phyloP scores from a whole-genome alignment of 92 coral and sea anemone species.

The Siderastrea siderea region DNA sequence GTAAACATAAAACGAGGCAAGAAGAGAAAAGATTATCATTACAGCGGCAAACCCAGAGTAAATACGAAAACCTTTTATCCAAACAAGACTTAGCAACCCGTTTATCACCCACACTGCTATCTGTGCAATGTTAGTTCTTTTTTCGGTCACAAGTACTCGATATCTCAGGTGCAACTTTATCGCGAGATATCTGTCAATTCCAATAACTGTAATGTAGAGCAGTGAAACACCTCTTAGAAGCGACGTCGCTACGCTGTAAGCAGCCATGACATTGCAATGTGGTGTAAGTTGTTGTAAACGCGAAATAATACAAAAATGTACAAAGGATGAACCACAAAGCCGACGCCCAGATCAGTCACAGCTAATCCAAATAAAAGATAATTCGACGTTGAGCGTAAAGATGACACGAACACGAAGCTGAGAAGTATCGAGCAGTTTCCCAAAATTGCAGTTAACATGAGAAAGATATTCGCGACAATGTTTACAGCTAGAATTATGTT shows the following conservation, averaged over 20 bases:
- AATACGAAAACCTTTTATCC: constrained; percentile 31
- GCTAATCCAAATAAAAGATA: constrained; percentile 14
- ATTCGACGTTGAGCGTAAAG: constrained; percentile 13
- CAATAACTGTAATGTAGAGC: constrained; percentile 9
- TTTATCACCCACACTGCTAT: constrained; percentile 1
- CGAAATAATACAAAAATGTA: constrained; percentile 10
- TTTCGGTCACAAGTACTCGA: constrained; percentile 21
- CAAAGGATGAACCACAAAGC: constrained; percentile 31
- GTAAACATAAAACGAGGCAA: constrained; percentile 4
- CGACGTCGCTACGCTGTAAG: constrained; percentile 10
- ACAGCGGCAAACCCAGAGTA: constrained; percentile 18
- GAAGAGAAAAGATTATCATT: neutral
- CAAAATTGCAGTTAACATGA: constrained; percentile 4
- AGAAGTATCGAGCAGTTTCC: constrained; percentile 23
- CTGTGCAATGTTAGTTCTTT: neutral
- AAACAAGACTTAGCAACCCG: constrained; percentile 4
- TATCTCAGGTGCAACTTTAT: constrained; percentile 22
- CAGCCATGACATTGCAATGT: constrained; percentile 3
- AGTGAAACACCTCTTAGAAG: constrained; percentile 18
- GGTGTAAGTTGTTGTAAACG: constrained; percentile 2
- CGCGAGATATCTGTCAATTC: constrained; percentile 16
- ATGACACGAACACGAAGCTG: constrained; percentile 14
- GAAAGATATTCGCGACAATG: neutral
- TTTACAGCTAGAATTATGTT: neutral
- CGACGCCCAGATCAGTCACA: constrained; percentile 33